A percentile compares a stretch with the other conserved stretches of the same genome.
Evolutionary conservation across 2,113 vertebrate species (phyloP).

Genomic region (Verasper variegatus): DNA sequence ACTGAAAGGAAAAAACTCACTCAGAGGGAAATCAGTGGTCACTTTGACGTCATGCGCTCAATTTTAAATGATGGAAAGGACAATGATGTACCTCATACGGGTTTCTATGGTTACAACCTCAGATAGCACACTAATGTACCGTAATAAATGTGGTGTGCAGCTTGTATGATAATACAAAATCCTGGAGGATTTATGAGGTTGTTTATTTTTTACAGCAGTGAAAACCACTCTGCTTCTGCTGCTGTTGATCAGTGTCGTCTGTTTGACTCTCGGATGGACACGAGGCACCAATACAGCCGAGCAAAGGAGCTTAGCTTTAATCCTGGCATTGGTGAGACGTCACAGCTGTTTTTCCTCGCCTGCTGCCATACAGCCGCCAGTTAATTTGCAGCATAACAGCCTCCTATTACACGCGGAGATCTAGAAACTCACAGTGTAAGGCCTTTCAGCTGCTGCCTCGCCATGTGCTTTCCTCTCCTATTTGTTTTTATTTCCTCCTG

Average conservation of each 20-base stretch:
- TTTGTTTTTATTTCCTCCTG: slow-evolving; percentile 70
- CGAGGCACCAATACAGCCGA: slow-evolving; percentile 49
- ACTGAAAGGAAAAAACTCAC: slow-evolving; percentile 66
- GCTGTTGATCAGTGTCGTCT: slow-evolving; percentile 42
- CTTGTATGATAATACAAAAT: slow-evolving; percentile 61
- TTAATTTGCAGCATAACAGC: slow-evolving; percentile 66
- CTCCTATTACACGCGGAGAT: slow-evolving; percentile 44
- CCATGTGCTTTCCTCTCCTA: slow-evolving; percentile 52
- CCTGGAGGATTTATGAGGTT: slow-evolving; percentile 58
- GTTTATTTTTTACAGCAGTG: slow-evolving; percentile 36
- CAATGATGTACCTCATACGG: slow-evolving; percentile 49
- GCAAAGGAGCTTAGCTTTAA: slow-evolving; percentile 78
- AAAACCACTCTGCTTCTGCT: slow-evolving; percentile 49
- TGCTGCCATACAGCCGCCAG: slow-evolving; percentile 36
- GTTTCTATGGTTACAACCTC: slow-evolving; percentile 80
- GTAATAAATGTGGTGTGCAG: slow-evolving; percentile 61
- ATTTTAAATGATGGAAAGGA: slow-evolving; percentile 74
- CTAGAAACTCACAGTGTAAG: slow-evolving; percentile 39
- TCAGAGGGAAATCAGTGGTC: slow-evolving; percentile 56
- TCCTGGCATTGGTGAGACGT: slow-evolving; percentile 64
- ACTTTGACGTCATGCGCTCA: slow-evolving; percentile 74
- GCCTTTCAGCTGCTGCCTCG: slow-evolving; percentile 44
- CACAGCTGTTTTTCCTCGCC: slow-evolving; percentile 74
- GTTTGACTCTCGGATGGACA: slow-evolving; percentile 67
- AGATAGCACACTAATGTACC: slow-evolving; percentile 48